Evolutionary conservation across 1,140 invertebrate genomes (phyloP).

Genomic region (Ceratina australensis): DNA sequence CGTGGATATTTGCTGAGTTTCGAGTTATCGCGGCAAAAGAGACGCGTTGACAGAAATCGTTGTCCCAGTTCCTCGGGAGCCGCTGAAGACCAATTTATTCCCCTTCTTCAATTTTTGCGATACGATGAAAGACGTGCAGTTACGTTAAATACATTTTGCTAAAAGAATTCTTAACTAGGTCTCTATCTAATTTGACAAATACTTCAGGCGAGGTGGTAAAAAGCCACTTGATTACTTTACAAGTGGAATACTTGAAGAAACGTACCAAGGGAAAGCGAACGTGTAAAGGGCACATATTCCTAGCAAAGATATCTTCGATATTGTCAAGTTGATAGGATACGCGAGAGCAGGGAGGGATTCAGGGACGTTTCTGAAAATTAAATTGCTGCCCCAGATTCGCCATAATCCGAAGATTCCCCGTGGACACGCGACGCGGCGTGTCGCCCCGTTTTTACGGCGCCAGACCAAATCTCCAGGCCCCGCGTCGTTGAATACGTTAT

Average conservation of each 20-base stretch:
- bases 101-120: not conserved
- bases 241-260: not conserved
- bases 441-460: not conserved
- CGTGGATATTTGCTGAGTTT: not conserved
- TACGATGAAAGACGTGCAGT: too few relatives aligned
- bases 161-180: too few relatives aligned
- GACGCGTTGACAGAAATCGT: conserved; percentile 6
- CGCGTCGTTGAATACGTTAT: not conserved
- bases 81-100: conserved; percentile 7
- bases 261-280: too few relatives aligned
- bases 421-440: conserved; percentile 3
- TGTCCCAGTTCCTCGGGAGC: conserved; percentile 19
- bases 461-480: not conserved
- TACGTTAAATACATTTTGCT: too few relatives aligned
- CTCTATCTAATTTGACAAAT: too few relatives aligned
- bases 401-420: not conserved
- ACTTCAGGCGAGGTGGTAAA: not conserved
- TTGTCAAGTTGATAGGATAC: not conserved
- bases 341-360: not conserved
- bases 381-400: conserved; percentile 16
- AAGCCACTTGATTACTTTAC: not conserved
- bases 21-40: not conserved
- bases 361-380: conserved; percentile 25
- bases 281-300: too few relatives aligned
- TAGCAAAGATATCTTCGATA: too few relatives aligned